These are phyloP conservation scores for Cryptomyrus ogoouensis DNA, from an alignment of 2,113 vertebrate species.

Conservation along the genomic window DNA sequence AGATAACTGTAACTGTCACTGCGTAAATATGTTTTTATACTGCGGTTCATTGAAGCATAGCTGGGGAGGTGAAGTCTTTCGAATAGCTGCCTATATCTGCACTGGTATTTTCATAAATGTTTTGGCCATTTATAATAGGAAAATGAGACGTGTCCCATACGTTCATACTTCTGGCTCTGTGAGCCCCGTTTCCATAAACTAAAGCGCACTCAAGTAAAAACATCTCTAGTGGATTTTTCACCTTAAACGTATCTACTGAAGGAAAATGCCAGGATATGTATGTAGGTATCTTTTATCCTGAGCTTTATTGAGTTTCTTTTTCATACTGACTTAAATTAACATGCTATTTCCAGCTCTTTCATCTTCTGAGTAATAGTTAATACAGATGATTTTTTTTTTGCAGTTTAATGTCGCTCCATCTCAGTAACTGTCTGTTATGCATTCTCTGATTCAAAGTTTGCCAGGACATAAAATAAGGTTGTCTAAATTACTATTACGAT, in stretches of 20 bases:
- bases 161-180: not conserved
- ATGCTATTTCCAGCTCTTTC: not conserved
- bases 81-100: not conserved
- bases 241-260: not conserved
- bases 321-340: not conserved
- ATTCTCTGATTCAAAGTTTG: not conserved
- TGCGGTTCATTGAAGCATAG: not conserved
- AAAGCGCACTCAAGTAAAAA: not conserved
- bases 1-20: slow-evolving; percentile 1
- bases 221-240: not conserved
- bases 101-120: not conserved
- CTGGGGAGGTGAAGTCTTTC: not conserved
- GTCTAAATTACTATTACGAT: not conserved
- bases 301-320: not conserved
- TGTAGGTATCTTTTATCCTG: not conserved
- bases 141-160: not conserved
- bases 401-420: not conserved
- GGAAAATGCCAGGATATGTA: not conserved
- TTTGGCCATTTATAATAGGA: slow-evolving; percentile 6
- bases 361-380: not conserved
- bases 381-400: not conserved
- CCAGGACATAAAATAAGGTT: not conserved
- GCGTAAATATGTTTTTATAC: not conserved
- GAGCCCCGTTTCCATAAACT: not conserved
- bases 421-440: not conserved